These are phyloP conservation scores for Callipepla californica DNA, from an alignment of 2,113 vertebrate species.

Conservation along the genomic window DNA sequence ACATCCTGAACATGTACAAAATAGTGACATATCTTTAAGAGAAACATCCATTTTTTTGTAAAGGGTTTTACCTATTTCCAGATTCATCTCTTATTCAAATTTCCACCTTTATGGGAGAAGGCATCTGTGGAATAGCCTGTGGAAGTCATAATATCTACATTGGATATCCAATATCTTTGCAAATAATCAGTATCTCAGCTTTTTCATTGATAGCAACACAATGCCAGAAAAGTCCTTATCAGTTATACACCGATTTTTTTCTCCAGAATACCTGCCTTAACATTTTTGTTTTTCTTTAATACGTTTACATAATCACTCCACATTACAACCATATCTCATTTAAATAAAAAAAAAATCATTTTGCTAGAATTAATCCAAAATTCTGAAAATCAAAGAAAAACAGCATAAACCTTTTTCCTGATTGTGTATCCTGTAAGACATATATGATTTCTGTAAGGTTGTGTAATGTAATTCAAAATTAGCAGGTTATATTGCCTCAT, in stretches of 20 bases:
- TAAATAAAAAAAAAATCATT: background rate
- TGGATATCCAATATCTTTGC: background rate
- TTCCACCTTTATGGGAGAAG: background rate
- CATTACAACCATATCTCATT: background rate
- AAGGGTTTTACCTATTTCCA: background rate
- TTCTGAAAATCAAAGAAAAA: background rate
- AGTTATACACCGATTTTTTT: background rate
- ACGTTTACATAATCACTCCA: background rate
- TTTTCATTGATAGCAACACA: background rate
- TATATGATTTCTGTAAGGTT: conserved; percentile 4
- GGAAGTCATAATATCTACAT: background rate
- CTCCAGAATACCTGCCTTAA: background rate
- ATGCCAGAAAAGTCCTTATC: background rate
- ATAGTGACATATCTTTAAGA: background rate
- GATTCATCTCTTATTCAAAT: background rate
- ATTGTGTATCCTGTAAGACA: background rate
- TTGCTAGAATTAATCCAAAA: background rate
- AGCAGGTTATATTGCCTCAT: conserved; percentile 4
- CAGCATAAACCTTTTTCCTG: background rate
- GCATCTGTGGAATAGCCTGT: background rate
- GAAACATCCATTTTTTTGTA: fast-evolving
- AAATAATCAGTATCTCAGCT: background rate
- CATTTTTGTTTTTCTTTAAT: background rate
- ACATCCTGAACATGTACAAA: background rate
- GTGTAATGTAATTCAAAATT: conserved; percentile 23